Evolutionary conservation across 2,113 vertebrate species (phyloP).

Genomic region (zebrafish (Danio rerio)): DNA sequence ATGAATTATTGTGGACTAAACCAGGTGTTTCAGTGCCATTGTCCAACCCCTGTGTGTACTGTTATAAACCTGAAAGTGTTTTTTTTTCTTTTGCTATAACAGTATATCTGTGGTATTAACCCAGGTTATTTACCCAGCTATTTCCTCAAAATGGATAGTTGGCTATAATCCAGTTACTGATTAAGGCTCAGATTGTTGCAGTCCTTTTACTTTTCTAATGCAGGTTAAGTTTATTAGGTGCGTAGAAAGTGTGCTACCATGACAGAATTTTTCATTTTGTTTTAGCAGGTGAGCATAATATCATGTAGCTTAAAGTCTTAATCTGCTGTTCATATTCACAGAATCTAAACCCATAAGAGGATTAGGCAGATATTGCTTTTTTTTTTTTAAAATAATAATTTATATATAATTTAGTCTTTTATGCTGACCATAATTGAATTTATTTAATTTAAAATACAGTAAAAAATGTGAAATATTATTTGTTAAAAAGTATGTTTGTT

Average conservation of each 20-base stretch:
- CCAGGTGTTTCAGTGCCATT: too few species aligned
- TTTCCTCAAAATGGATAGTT: slow-evolving; percentile 6
- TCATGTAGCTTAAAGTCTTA: not conserved
- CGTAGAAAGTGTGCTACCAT: not conserved
- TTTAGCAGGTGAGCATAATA: not conserved
- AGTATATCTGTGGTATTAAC: not conserved
- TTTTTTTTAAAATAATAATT: not conserved
- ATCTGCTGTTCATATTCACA: not conserved
- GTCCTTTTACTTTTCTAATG: not conserved
- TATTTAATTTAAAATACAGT: too few species aligned
- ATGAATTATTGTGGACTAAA: too few species aligned
- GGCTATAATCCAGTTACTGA: not conserved
- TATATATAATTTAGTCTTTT: not conserved
- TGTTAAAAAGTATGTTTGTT: too few species aligned
- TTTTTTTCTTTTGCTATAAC: too few species aligned
- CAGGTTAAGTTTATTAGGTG: not conserved
- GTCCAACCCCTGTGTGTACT: too few species aligned
- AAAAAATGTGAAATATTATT: too few species aligned
- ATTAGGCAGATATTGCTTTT: slow-evolving; percentile 26
- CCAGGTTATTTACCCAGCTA: not conserved
- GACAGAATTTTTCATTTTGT: not conserved
- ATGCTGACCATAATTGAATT: too few species aligned
- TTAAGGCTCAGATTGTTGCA: not conserved
- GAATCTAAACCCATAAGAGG: slow-evolving; percentile 23
- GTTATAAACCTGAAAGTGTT: too few species aligned